Evolutionary conservation across 2,797 vertebrate species (phyloP), one percentile per base, ranked within the genome.

Genomic region (Sebastes cheni): DNA sequence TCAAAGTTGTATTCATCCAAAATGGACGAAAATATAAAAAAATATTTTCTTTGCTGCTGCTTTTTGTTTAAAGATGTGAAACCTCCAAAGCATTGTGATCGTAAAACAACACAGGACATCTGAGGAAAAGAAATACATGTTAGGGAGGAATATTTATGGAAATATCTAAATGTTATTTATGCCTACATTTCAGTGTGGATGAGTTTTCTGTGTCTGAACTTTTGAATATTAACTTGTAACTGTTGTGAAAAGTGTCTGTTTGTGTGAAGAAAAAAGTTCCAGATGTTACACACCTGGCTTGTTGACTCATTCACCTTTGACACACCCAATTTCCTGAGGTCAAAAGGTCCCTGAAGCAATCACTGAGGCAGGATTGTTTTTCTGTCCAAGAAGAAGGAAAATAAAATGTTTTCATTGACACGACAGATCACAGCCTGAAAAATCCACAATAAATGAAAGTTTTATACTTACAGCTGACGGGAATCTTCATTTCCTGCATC

Each of bases 241-340:
- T 87, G 84, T 90, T 55, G 81, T 90, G 79, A 80, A 80, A 88
- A 23, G 80, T 76, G 76, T 90, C 75, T 79, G 61, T 75, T 20
- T 74, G 72, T 83, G 27, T 76, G 50, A 54, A 66, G 64, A 81
- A 52, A 61, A 60, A 36, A 30, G 13, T 7, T 30, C 4, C 60
- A 54, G 8, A 50, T 8, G 16, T 30, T 14, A 46, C 59, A 46
- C 22, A 54, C 13, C 39, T 16, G 70, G 12, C 27, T 9, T 25
- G n/a, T 52, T 16, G 30, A 54, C n/a, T 23, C 34, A 2, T 54
- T 36, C 16, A n/a, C 11, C 16, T 23, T 29, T 1, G 4, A 54
- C 50, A 13, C 16, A 11, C 46, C 30, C 0, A 4, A 32, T 50
- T 46, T 56, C 34, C 55, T 30, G 22, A 30, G 6, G 42, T 64